These are phyloP conservation scores for Argyrosomus japonicus DNA, from an alignment of 2,113 vertebrate species.

Conservation along the genomic window DNA sequence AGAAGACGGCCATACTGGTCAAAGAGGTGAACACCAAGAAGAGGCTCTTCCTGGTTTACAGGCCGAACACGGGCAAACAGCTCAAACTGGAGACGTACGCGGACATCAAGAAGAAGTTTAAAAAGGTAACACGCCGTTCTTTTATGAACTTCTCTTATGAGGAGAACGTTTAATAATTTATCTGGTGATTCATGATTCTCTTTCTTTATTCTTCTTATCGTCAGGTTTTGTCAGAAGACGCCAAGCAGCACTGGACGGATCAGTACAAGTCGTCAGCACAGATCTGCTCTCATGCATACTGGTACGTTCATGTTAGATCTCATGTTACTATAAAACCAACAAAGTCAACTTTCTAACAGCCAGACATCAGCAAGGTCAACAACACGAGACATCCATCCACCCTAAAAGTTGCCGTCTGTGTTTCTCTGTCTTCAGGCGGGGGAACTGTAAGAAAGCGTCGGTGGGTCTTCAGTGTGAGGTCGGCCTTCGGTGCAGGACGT, in stretches of 20 bases:
- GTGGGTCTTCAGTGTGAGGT: conserved; percentile 96
- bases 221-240: conserved; percentile 95
- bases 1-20: conserved; percentile 94
- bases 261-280: conserved; percentile 94
- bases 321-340: neutral
- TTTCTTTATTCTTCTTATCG: neutral
- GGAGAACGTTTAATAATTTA: neutral
- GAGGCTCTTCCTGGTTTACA: conserved; percentile 95
- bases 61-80: conserved; percentile 97
- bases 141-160: rapidly evolving
- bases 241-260: conserved; percentile 93
- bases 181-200: neutral
- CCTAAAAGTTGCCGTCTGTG: neutral
- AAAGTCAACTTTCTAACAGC: too few relatives aligned
- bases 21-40: conserved; percentile 97
- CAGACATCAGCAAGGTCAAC: too few relatives aligned
- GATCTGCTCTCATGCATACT: conserved; percentile 96
- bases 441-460: conserved; percentile 97
- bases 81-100: conserved; percentile 93
- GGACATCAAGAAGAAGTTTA: conserved; percentile 97
- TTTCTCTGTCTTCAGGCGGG: conserved; percentile 85
- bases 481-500: conserved; percentile 94
- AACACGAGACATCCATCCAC: too few relatives aligned
- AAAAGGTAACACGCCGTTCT: conserved; percentile 86
- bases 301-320: conserved; percentile 81